Base-by-base conservation (phyloP, 2,113 vertebrate genomes). In the Ictidomys tridecemlineatus region DNA sequence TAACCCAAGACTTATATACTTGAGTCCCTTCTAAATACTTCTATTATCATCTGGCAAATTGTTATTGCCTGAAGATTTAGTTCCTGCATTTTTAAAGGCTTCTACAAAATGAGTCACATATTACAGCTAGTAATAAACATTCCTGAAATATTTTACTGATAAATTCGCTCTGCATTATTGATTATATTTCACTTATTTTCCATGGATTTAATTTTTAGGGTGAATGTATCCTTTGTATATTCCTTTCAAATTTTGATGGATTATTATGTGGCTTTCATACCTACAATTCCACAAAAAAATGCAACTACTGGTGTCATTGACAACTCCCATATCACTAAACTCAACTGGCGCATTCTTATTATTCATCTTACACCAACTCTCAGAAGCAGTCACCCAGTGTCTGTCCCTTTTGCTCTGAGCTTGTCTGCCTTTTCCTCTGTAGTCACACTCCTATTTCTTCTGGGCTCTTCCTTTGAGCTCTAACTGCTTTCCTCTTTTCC, bases 21-120 rank as follows among this genome's bases (percentile, higher is more conserved):
- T 65, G 83, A 83, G 10, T 67, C 17, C 28, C 20, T 4, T 70
- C 56, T 94, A 92, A 96, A 82, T 92, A 78, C 37, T 72, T 82
- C n/a, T 17, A n/a, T 18, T 70, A 87, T 14, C 39, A 53, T 72
- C 14, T 79, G 70, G 5, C 30, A 83, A 87, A 53, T 85, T 0
- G 32, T 90, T 85, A 4, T 70, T 89, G 22, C 63, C 17, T 90
- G 2, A 56, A 94, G 56, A 58, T 86, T 56, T 76, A 61, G 37
- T 85, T 85, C 12, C 8, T 67, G 72, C 3, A 32, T 73, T 91
- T 86, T 89, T 37, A 78, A 93, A 82, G 39, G 39, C 1, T 37
- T 53, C 17, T 51, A 86, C 34, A 83, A 28, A 95, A 34, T 86
- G 11, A 86, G 14, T 18, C 70, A 94, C 7, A 0, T 73, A 53